These are phyloP conservation scores for Mola mola DNA, from an alignment of 2,113 vertebrate species.

Conservation along the genomic window DNA sequence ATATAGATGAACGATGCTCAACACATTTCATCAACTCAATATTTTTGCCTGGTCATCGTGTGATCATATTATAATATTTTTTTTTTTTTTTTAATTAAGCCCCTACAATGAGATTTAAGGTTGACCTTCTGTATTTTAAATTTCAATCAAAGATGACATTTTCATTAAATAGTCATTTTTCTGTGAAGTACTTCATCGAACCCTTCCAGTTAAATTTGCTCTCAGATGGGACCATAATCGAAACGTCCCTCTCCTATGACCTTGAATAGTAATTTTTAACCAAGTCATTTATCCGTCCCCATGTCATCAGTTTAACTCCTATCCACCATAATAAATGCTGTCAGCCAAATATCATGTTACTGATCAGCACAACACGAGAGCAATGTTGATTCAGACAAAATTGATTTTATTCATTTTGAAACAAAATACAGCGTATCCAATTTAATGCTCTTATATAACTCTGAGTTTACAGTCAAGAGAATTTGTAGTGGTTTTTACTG, in stretches of 20 bases:
- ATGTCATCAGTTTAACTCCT: slow-evolving; percentile 76
- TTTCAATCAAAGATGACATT: slow-evolving; percentile 77
- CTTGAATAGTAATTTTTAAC: slow-evolving; percentile 83
- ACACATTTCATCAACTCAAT: too few relatives aligned
- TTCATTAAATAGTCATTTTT: slow-evolving; percentile 72
- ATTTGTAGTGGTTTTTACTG: too few relatives aligned
- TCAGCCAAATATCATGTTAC: slow-evolving; percentile 60
- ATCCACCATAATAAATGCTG: slow-evolving; percentile 75
- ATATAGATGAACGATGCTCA: too few relatives aligned
- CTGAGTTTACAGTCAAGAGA: too few relatives aligned
- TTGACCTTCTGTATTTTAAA: slow-evolving; percentile 52
- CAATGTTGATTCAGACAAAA: too few relatives aligned
- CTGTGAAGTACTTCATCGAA: slow-evolving; percentile 51
- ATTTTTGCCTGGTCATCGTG: background rate
- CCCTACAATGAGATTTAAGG: too few relatives aligned
- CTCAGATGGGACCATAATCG: slow-evolving; percentile 76
- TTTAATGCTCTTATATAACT: too few relatives aligned
- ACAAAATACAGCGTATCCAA: too few relatives aligned
- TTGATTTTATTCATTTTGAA: too few relatives aligned
- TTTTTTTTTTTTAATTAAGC: slow-evolving; percentile 17
- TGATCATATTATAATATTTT: slow-evolving; percentile 36
- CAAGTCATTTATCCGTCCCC: slow-evolving; percentile 82
- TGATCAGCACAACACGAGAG: too few relatives aligned
- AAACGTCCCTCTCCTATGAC: slow-evolving; percentile 81
- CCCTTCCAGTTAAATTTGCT: slow-evolving; percentile 58